Evolutionary conservation across 1,140 invertebrate species (phyloP).

Genomic region (Ceratoteleas bidentatus): DNA sequence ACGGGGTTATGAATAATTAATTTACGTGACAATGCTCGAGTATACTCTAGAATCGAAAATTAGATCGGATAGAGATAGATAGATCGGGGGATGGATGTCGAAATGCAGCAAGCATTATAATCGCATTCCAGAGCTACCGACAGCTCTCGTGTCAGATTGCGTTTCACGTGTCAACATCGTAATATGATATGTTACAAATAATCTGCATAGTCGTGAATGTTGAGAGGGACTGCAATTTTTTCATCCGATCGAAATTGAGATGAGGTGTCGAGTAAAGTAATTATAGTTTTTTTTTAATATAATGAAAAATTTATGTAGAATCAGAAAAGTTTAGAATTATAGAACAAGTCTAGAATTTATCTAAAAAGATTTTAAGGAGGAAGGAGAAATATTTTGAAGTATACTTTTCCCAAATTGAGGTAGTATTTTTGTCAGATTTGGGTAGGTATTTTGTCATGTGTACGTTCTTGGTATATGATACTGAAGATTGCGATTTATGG

Average conservation of each 20-base stretch:
- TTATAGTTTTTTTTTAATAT: neutral
- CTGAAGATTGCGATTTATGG: too few relatives aligned
- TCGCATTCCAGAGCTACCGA: conserved; percentile 53
- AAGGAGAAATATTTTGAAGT: too few relatives aligned
- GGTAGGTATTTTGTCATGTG: too few relatives aligned
- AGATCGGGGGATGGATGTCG: conserved; percentile 2
- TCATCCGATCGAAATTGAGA: neutral
- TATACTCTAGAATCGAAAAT: neutral
- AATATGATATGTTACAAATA: conserved; percentile 42
- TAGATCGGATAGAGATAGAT: conserved; percentile 2
- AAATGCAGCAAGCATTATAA: conserved; percentile 38
- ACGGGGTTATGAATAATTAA: neutral
- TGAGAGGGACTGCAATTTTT: too few relatives aligned
- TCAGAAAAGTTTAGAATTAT: too few relatives aligned
- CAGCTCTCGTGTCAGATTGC: conserved; percentile 31
- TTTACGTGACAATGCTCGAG: neutral
- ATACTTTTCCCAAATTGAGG: too few relatives aligned
- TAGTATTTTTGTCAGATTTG: too few relatives aligned
- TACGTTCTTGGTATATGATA: too few relatives aligned
- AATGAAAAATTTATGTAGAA: too few relatives aligned
- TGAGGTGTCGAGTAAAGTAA: neutral
- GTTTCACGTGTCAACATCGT: conserved; percentile 49
- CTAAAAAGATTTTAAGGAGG: too few relatives aligned
- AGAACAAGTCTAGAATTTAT: too few relatives aligned
- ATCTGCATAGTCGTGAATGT: conserved; percentile 6